phyloP scores from a whole-genome alignment of 1,140 invertebrate species.

The Hypsibius dujardini region DNA sequence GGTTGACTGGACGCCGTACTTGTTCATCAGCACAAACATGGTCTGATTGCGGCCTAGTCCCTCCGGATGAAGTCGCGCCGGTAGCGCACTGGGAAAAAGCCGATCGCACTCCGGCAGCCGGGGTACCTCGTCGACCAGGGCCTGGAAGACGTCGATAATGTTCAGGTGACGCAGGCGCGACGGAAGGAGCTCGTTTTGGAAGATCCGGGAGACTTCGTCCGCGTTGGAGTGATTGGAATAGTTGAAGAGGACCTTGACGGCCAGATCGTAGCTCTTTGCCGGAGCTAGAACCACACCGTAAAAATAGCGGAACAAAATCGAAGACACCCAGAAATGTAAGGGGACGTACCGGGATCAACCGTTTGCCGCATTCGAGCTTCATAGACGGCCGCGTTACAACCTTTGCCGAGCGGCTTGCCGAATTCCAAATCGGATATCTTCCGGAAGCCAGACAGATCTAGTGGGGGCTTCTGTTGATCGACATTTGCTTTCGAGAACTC shows the following conservation, averaged over 20 bases:
- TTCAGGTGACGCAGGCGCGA: conserved; percentile 56
- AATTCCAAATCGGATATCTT: conserved; percentile 12
- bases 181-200: conserved; percentile 62
- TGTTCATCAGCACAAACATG: conserved; percentile 69
- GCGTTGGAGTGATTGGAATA: conserved; percentile 68
- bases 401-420: not conserved
- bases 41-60: conserved; percentile 71
- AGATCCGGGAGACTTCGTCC: conserved; percentile 50
- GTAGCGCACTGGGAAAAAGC: conserved; percentile 60
- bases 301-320: conserved; percentile 6
- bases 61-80: conserved; percentile 38
- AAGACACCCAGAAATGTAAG: not conserved
- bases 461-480: not conserved
- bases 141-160: conserved; percentile 57
- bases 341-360: not conserved
- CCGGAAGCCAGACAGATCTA: not conserved
- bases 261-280: conserved; percentile 42
- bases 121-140: conserved; percentile 58
- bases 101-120: conserved; percentile 44
- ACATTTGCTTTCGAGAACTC: not conserved
- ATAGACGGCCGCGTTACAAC: conserved; percentile 10
- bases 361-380: not conserved
- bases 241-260: conserved; percentile 80
- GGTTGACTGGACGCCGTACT: conserved; percentile 35
- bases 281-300: conserved; percentile 21